A percentile compares a stretch with the other conserved stretches of the same genome.
Conservation (phyloP, 2,888 invertebrate species). For the Helleia helle region DNA sequence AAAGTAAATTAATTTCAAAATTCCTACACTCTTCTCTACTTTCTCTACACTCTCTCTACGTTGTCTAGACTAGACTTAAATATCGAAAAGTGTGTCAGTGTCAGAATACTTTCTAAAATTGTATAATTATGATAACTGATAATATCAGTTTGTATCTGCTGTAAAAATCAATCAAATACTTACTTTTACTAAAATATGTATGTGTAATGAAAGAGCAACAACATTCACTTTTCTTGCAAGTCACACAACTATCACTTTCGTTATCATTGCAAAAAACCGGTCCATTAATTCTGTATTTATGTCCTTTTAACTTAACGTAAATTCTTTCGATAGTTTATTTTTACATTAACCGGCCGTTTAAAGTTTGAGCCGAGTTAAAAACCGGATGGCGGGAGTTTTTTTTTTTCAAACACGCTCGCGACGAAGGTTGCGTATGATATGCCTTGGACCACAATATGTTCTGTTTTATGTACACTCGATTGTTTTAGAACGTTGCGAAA, state of each 20-base stretch:
- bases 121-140: too few relatives aligned
- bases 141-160: too few relatives aligned
- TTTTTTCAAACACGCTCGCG: not conserved
- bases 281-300: not conserved
- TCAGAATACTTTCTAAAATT: too few relatives aligned
- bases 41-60: too few relatives aligned
- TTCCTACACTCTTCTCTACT: too few relatives aligned
- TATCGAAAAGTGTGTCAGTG: too few relatives aligned
- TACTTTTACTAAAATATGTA: not conserved
- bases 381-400: slow-evolving; percentile 25
- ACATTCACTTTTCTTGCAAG: slow-evolving; percentile 20
- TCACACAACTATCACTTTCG: slow-evolving; percentile 26
- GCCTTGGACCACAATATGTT: slow-evolving; percentile 30
- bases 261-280: slow-evolving; percentile 7
- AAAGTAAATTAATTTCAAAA: too few relatives aligned
- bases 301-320: not conserved
- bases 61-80: too few relatives aligned
- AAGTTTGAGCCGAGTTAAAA: too few relatives aligned
- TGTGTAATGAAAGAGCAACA: not conserved
- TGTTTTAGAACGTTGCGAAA: slow-evolving; percentile 37
- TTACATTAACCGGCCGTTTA: too few relatives aligned
- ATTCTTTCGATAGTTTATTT: slow-evolving; percentile 23
- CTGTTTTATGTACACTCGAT: slow-evolving; percentile 46
- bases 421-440: slow-evolving; percentile 40
- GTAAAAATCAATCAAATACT: not conserved